These are phyloP conservation scores for Engystomops pustulosus DNA, from an alignment of 2,113 vertebrate species.

Conservation along the genomic window DNA sequence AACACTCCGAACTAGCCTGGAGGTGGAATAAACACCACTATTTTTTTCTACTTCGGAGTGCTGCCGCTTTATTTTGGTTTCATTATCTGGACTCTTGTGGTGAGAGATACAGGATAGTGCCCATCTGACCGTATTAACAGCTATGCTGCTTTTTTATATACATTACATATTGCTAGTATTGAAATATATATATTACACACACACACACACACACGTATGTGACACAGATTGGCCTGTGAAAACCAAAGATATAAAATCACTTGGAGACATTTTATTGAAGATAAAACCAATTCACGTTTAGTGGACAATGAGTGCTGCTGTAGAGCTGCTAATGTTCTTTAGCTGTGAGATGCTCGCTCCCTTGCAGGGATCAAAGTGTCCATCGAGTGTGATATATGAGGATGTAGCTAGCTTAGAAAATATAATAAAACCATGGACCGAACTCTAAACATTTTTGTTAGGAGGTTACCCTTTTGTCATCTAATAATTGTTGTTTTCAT, in stretches of 20 bases:
- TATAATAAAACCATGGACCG: slow-evolving; percentile 32
- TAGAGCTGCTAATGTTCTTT: slow-evolving; percentile 40
- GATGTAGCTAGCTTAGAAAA: slow-evolving; percentile 34
- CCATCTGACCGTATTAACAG: too few relatives aligned
- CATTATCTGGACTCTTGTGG: too few relatives aligned
- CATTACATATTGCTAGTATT: too few relatives aligned
- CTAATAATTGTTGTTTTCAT: slow-evolving; percentile 23
- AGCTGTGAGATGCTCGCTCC: not conserved
- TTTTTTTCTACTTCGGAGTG: too few relatives aligned
- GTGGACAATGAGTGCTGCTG: slow-evolving; percentile 15
- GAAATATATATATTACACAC: too few relatives aligned
- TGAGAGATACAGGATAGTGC: too few relatives aligned
- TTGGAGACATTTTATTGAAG: slow-evolving; percentile 25
- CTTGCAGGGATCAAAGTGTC: slow-evolving; percentile 40
- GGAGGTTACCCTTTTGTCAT: slow-evolving; percentile 42
- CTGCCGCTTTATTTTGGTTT: too few relatives aligned
- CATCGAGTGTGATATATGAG: slow-evolving; percentile 37
- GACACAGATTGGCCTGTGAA: not conserved
- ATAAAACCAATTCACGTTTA: slow-evolving; percentile 10
- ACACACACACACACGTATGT: too few relatives aligned
- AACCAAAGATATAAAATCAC: slow-evolving; percentile 15
- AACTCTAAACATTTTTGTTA: slow-evolving; percentile 30
- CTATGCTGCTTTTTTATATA: too few relatives aligned
- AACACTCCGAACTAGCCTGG: too few relatives aligned
- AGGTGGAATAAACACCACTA: too few relatives aligned